A percentile compares a stretch with the other conserved stretches of the same genome.
Evolutionary conservation across 2,113 vertebrate species (phyloP).

Genomic region (Sylvia atricapilla): DNA sequence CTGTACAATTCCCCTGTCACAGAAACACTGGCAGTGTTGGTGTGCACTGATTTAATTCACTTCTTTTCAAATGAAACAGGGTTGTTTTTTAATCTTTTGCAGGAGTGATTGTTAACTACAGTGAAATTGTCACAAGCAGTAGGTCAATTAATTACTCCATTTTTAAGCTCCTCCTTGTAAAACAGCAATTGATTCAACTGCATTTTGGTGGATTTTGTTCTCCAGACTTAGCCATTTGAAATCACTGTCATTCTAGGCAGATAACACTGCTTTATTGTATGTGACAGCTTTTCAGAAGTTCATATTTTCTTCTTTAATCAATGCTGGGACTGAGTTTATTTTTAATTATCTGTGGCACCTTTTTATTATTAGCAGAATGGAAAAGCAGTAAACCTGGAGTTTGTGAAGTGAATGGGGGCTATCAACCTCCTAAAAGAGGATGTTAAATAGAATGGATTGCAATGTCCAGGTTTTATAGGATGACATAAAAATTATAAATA

Average conservation of each 20-base stretch:
- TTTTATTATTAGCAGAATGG: conserved; percentile 60
- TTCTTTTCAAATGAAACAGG: conserved; percentile 4
- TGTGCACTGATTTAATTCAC: background rate
- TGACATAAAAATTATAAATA: conserved; percentile 3
- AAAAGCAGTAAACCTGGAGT: conserved; percentile 49
- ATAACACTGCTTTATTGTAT: conserved; percentile 56
- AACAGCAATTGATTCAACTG: conserved; percentile 71
- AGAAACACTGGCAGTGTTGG: background rate
- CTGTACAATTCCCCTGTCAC: background rate
- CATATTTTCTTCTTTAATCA: conserved; percentile 57
- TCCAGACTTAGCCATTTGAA: conserved; percentile 53
- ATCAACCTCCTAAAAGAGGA: background rate
- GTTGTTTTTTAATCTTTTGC: conserved; percentile 23
- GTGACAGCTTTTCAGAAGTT: conserved; percentile 61
- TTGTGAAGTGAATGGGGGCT: conserved; percentile 19
- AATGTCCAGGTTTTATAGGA: background rate
- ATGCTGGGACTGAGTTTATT: conserved; percentile 53
- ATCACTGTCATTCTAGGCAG: conserved; percentile 60
- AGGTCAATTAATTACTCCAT: conserved; percentile 74
- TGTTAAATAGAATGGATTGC: conserved; percentile 47
- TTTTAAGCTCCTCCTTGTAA: conserved; percentile 63
- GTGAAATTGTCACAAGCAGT: conserved; percentile 53
- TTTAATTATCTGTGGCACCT: conserved; percentile 69
- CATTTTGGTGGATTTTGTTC: conserved; percentile 57
- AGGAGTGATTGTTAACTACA: conserved; percentile 50